These are phyloP conservation scores for Epinotia demarniana DNA, from an alignment of 2,888 invertebrate species.

Conservation along the genomic window DNA sequence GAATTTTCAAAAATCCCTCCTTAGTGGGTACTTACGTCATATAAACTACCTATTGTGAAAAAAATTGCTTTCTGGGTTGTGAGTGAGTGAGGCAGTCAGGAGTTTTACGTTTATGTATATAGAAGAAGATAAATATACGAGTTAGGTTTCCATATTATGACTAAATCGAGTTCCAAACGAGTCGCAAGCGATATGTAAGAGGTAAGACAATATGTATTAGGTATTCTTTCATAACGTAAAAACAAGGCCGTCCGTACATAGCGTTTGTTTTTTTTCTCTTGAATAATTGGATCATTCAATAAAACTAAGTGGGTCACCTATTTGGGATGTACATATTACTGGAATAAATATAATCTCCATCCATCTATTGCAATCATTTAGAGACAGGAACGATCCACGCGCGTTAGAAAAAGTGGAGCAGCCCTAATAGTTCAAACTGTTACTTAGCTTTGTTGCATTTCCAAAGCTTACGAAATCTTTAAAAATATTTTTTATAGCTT, in stretches of 20 bases:
- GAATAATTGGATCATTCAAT: conserved; percentile 16
- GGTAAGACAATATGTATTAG: neutral
- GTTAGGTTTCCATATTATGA: neutral
- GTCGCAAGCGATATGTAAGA: neutral
- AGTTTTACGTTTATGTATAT: no score
- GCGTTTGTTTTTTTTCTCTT: conserved; percentile 12
- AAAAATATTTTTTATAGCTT: no score
- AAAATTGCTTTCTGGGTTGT: no score
- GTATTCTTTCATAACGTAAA: neutral
- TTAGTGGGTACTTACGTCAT: no score
- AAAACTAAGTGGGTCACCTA: conserved; percentile 34
- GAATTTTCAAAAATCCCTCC: no score
- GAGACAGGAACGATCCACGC: neutral
- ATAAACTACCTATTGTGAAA: no score
- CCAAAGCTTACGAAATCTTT: no score
- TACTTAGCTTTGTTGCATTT: no score
- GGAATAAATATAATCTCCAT: conserved; percentile 30
- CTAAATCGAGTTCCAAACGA: neutral
- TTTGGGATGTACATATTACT: conserved; percentile 30
- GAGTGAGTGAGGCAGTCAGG: no score
- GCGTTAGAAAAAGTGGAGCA: neutral
- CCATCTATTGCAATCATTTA: conserved; percentile 26
- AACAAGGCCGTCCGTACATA: neutral
- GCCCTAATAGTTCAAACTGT: neutral
- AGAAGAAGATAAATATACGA: neutral